A percentile compares a stretch with the other conserved stretches of the same genome.
Evolutionary conservation across 2,113 vertebrate genomes (phyloP).

Genomic region (Campylomormyrus numenius): DNA sequence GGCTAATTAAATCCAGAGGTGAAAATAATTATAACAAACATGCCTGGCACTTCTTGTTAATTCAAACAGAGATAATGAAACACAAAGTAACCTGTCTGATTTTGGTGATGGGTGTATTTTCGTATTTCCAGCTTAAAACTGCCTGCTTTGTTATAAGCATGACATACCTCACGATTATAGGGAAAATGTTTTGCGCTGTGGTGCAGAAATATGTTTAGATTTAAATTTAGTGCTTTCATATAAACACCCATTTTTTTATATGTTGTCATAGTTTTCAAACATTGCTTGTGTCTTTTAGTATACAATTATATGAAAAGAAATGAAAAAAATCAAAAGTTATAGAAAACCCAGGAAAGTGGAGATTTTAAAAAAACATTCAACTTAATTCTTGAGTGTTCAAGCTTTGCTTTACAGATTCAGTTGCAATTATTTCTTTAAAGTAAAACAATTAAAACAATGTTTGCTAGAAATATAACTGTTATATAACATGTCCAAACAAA

Average conservation of each 20-base stretch:
- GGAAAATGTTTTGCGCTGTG: neutral
- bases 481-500: neutral
- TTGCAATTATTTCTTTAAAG: neutral
- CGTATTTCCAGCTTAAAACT: neutral
- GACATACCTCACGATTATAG: neutral
- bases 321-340: neutral
- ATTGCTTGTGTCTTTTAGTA: neutral
- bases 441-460: neutral
- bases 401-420: neutral
- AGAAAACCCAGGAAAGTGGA: neutral
- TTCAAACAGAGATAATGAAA: conserved; percentile 13
- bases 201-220: neutral
- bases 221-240: neutral
- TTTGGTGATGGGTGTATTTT: conserved; percentile 7
- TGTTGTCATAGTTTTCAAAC: neutral
- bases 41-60: neutral
- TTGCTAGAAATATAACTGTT: neutral
- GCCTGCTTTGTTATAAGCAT: neutral
- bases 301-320: neutral
- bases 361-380: neutral
- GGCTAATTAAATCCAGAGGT: neutral
- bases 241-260: neutral
- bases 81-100: neutral
- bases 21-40: conserved; percentile 4
- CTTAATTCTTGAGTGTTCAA: neutral